Conservation (phyloP, 2,888 invertebrate species). For the Helleia helle region DNA sequence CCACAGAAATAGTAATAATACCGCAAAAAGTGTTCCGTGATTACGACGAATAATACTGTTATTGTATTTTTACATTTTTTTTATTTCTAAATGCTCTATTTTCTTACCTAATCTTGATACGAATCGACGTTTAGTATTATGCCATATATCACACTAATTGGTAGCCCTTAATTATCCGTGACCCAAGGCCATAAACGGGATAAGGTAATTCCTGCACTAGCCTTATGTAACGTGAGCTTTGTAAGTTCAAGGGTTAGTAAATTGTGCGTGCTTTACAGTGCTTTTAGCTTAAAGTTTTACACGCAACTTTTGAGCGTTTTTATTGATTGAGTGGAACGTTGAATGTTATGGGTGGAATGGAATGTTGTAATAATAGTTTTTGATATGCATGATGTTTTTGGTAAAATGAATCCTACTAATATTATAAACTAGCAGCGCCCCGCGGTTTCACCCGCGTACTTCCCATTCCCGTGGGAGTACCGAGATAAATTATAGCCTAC, state of each 20-base stretch:
- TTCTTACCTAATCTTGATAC: neutral
- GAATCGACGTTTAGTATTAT: neutral
- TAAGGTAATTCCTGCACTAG: conserved; percentile 17
- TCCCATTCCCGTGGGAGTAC: too few species aligned
- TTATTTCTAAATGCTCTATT: neutral
- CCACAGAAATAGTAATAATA: too few species aligned
- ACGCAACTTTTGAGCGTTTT: conserved; percentile 12
- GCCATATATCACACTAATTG: conserved; percentile 16
- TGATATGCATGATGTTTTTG: too few species aligned
- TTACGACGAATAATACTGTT: too few species aligned
- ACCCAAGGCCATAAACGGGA: conserved; percentile 19
- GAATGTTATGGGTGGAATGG: neutral
- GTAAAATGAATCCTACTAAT: too few species aligned
- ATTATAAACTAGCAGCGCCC: too few species aligned
- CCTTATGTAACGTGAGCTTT: conserved; percentile 13
- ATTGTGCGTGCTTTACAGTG: neutral
- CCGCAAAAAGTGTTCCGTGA: too few species aligned
- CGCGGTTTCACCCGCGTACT: too few species aligned
- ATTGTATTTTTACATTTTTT: too few species aligned
- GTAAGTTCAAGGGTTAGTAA: conserved; percentile 9
- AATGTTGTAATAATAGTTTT: too few species aligned
- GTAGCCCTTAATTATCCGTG: conserved; percentile 24
- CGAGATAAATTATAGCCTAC: too few species aligned
- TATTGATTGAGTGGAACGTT: conserved; percentile 2
- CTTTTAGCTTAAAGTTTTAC: neutral